Base-by-base conservation (phyloP, 2,888 invertebrate species). In the Eupithecia pulchellata region DNA sequence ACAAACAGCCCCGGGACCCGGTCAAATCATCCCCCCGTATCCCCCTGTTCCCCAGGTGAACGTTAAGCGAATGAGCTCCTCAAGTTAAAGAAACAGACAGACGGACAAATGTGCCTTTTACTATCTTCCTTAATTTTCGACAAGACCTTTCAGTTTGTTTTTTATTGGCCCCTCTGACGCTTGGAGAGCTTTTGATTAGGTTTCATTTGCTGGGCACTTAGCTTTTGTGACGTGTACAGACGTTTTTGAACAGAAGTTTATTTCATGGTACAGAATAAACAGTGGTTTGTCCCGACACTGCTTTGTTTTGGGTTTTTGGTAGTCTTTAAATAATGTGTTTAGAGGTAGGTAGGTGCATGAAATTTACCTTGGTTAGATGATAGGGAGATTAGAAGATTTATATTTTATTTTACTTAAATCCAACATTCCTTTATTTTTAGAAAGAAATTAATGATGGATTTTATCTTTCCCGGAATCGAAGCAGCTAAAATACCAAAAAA, bases 41-140 rank as follows among this genome's bases (percentile, higher is more conserved):
- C 13, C 73, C 64, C 29, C 68, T 0, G 63, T 55, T 87, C 86
- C 87, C 87, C 87, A 87, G 87, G 87, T 87, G 87, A 84, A 85
- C 84, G 83, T 87, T 84, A 86, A 83, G 78, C 81, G 86, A 86
- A 87, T 87, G 86, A 87, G 86, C 80, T 84, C 79, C 77, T 79
- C 78, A 73, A 82, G 80, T 83, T 83, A 84, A 84, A 83, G 81
- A 84, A 85, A 81, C 84, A 80, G 86, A 85, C 86, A 83, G 85
- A 84, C 82, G 81, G 81, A 86, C 84, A 84, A 84, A 86, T 82
- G 81, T 80, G 75, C 73, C 81, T 82, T 82, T 69, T 69, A 63
- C 73, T 73, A 72, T 75, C 74, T 72, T 75, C 77, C 77, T 78
- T 80, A 76, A 79, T 79, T 79, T 76, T 77, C 74, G 72, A 75